A percentile compares a stretch with the other conserved stretches of the same genome.
Evolutionary conservation across 2,797 vertebrate genomes (phyloP).

Genomic region (Acanthurus leucopareius): DNA sequence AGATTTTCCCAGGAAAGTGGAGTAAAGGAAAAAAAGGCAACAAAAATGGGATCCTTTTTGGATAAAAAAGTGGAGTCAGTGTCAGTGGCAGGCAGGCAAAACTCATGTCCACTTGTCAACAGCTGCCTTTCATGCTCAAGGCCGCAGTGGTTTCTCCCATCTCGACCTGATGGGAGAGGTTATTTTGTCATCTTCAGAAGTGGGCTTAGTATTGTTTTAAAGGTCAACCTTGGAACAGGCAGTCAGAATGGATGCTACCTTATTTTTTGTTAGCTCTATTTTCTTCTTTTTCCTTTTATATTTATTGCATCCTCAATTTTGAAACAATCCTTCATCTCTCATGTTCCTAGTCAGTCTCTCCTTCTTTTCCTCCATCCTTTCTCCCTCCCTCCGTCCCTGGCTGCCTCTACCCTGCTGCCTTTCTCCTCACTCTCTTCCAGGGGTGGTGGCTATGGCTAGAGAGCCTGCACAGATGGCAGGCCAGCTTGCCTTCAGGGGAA

Average conservation of each 20-base stretch:
- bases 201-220: constrained; percentile 34
- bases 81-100: constrained; percentile 79
- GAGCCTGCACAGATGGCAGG: constrained; percentile 88
- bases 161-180: constrained; percentile 49
- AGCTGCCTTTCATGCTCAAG: constrained; percentile 70
- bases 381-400: constrained; percentile 64
- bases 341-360: constrained; percentile 68
- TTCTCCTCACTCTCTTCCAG: constrained; percentile 78
- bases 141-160: constrained; percentile 40
- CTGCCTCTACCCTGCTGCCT: constrained; percentile 66
- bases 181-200: constrained; percentile 43
- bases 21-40: constrained; percentile 80
- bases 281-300: constrained; percentile 37
- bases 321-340: constrained; percentile 54
- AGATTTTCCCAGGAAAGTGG: constrained; percentile 89
- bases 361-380: constrained; percentile 65
- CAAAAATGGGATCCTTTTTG: constrained; percentile 84
- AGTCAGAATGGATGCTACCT: constrained; percentile 34
- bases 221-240: constrained; percentile 44
- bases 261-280: constrained; percentile 20
- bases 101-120: constrained; percentile 76
- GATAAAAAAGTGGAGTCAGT: constrained; percentile 81
- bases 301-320: constrained; percentile 52
- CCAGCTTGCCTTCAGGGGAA: constrained; percentile 88
- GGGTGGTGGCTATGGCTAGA: constrained; percentile 86